These are phyloP conservation scores for Ammospiza nelsoni DNA, from an alignment of 2,113 vertebrate genomes.

Conservation along the genomic window DNA sequence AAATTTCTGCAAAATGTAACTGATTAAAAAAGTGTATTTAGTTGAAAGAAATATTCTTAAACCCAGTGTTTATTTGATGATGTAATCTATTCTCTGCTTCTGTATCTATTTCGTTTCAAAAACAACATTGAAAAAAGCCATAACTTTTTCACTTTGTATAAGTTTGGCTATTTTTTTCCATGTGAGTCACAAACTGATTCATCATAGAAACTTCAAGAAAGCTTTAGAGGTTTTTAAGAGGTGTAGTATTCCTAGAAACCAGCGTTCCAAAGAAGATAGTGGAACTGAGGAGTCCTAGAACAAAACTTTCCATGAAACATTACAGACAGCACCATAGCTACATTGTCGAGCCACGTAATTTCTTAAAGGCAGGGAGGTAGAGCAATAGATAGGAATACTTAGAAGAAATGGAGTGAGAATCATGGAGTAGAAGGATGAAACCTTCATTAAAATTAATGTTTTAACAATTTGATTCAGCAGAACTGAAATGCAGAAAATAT, in stretches of 20 bases:
- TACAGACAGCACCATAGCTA: neutral
- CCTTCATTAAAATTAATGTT: neutral
- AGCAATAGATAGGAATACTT: neutral
- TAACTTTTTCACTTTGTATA: neutral
- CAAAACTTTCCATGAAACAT: neutral
- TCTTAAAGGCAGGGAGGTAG: neutral
- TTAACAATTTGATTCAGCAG: neutral
- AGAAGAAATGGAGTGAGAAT: neutral
- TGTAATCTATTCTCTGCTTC: neutral
- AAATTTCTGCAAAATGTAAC: neutral
- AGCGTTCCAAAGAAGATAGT: neutral
- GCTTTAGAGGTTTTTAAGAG: neutral
- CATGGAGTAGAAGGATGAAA: neutral
- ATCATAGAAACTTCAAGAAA: neutral
- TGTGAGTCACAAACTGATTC: neutral
- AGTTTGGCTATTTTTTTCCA: neutral
- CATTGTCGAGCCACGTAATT: fast-evolving
- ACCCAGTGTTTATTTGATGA: neutral
- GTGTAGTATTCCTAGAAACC: neutral
- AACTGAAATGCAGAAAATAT: neutral
- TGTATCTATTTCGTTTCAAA: neutral
- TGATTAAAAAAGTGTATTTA: neutral
- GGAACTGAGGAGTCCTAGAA: neutral
- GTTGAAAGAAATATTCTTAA: neutral
- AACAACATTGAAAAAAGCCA: neutral